These are phyloP conservation scores for Patella depressa DNA, from an alignment of 2,888 invertebrate genomes.

Conservation along the genomic window DNA sequence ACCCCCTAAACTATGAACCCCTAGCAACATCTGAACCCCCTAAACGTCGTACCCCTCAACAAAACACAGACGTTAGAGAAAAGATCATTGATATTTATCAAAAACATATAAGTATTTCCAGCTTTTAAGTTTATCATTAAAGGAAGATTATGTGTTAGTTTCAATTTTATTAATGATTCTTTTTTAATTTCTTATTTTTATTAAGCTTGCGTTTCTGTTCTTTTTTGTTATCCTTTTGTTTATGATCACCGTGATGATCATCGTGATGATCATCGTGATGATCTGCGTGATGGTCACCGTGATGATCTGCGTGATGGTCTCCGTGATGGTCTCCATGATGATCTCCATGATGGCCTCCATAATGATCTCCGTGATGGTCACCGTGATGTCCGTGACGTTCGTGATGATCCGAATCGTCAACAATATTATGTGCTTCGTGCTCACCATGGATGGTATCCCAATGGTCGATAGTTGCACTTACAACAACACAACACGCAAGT, in stretches of 20 bases:
- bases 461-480: background rate
- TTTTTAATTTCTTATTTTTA: too few species aligned
- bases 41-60: too few species aligned
- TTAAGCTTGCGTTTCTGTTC: too few species aligned
- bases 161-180: too few species aligned
- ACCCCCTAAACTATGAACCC: too few species aligned
- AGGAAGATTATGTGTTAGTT: too few species aligned
- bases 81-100: too few species aligned
- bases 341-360: background rate
- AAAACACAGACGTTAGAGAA: too few species aligned
- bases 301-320: background rate
- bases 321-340: background rate
- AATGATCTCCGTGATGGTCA: background rate
- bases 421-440: background rate
- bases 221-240: conserved; percentile 3
- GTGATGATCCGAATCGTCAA: background rate
- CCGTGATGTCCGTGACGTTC: background rate
- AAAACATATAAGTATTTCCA: too few species aligned
- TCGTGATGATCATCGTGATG: background rate
- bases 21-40: too few species aligned
- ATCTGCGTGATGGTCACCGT: background rate
- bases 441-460: conserved; percentile 12
- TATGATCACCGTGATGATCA: background rate
- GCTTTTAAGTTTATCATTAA: too few species aligned
- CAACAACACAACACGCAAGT: conserved; percentile 20